Percentiles rank a stretch among this genome's conserved stretches.
phyloP scores from a whole-genome alignment of 2,888 invertebrate species.

The Caradrina kadenii region DNA sequence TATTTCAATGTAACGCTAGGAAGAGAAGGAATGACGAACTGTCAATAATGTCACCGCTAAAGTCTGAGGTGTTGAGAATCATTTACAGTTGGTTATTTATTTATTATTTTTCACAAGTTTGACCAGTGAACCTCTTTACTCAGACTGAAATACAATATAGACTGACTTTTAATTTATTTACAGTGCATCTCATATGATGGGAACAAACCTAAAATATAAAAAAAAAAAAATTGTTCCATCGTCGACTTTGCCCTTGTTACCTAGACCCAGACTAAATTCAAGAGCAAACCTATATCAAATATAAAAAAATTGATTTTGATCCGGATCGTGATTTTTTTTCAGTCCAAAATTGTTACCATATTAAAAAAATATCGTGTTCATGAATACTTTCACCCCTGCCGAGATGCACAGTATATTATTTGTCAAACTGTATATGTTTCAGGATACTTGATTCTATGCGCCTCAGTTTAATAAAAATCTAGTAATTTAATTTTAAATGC shows the following conservation, averaged over 20 bases:
- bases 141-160: background rate
- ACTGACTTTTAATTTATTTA: too few species aligned
- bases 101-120: background rate
- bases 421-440: background rate
- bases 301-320: too few species aligned
- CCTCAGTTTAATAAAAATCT: background rate
- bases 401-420: background rate
- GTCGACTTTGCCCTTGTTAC: too few species aligned
- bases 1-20: background rate
- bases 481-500: conserved; percentile 1
- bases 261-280: too few species aligned
- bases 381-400: background rate
- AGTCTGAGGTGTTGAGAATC: conserved; percentile 10
- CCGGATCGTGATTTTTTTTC: too few species aligned
- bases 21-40: background rate
- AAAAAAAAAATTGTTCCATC: too few species aligned
- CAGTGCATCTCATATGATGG: too few species aligned
- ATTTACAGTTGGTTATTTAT: conserved; percentile 11
- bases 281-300: too few species aligned
- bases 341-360: too few species aligned
- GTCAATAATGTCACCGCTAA: background rate
- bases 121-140: background rate
- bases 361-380: background rate
- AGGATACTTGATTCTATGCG: conserved; percentile 6
- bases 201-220: too few species aligned